Base-by-base conservation (phyloP, 2,797 vertebrate genomes). In the Enteromius fasciolatus region DNA sequence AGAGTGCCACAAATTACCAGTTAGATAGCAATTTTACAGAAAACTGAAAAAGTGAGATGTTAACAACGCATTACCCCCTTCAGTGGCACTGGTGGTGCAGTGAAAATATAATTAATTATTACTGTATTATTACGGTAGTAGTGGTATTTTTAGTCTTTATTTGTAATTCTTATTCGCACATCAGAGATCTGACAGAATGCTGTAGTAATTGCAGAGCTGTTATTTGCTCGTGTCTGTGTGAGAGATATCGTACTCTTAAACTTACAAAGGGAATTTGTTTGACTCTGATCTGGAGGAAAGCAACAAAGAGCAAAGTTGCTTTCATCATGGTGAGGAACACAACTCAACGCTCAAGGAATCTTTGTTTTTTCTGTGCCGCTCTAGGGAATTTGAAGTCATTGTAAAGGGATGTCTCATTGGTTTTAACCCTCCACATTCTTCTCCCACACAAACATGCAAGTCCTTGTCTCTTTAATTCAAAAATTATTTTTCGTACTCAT, bases 261-360 rank as follows among this genome's bases (percentile, higher is more conserved):
- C 78, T 59, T 50, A 41, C 74, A 84, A 59, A 78, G 76, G 64
- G 75, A 86, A 74, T 84, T 68, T 68, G 74, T 70, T 31, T n/a
- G 25, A 72, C 79, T 86, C 80, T 80, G 82, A 85, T 86, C 70
- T 39, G 33, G 41, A 82, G 52, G 33, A 82, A 77, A 77, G 52
- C 78, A 78, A 52, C 66, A 70, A 72, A 83, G 48, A 63, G 52
- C 69, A 78, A 79, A 9, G 36, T 73, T 46, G 36, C 44, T 70
- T 68, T 67, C 63, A 80, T 77, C 67, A 36, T 66, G 41, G 81
- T 15, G 28, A 82, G 66, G 82, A 67, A 76, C 78, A 61, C 70
- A 76, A 48, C 33, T 39, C 76, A 15, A 57, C 3, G 33, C 76
- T 69, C 61, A 46, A 61, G 68, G 73, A 61, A 52, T 83, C 57